Base-by-base conservation (phyloP, 2,888 invertebrate species). In the Anodontia alba region DNA sequence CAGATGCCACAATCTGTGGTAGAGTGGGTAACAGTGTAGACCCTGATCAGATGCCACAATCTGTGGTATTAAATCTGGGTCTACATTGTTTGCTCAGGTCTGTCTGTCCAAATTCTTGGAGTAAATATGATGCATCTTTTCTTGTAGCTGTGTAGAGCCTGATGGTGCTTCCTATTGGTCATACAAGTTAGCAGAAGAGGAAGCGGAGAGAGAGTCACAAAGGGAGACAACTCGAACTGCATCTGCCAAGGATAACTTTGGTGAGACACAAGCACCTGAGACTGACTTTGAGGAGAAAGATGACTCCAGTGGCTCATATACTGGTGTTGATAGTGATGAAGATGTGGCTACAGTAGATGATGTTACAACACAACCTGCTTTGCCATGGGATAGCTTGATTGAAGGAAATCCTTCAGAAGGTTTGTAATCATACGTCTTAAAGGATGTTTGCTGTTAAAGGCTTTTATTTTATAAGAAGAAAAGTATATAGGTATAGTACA, bases 141-240 rank as follows among this genome's bases (percentile, higher is more conserved):
- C 29, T 17, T 8, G 29, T 7, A 76, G 80, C 3, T 91, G 90
- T 82, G 88, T 89, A n/a, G 81, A 86, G 51, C 78, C 88, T n/a
- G 85, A 89, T 77, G 88, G 89, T 2, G 84, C 88, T 0, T 82
- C 87, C 0, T 87, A 87, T 70, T 43, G 20, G 29, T 15, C 57
- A 20, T 49, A 69, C 2, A 70, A 62, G 62, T 69, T 49, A 33
- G 69, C 51, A 12, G 76, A 75, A 68, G 46, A 46, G 43, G 76
- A 57, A 15, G 38, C 66, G 0, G 23, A 68, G 29, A 66, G 33
- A 36, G 49, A 29, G 38, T 29, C 20, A 46, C 51, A 67, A 67
- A 57, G 69, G 62, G n/a, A 26, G 73, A 68, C 54, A 12, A 54
- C 54, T 54, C 15, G 62, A 43, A 38, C 29, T 1, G 51, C 43